phyloP scores from a whole-genome alignment of 2,797 vertebrate genomes.

The Sparidentex hasta region DNA sequence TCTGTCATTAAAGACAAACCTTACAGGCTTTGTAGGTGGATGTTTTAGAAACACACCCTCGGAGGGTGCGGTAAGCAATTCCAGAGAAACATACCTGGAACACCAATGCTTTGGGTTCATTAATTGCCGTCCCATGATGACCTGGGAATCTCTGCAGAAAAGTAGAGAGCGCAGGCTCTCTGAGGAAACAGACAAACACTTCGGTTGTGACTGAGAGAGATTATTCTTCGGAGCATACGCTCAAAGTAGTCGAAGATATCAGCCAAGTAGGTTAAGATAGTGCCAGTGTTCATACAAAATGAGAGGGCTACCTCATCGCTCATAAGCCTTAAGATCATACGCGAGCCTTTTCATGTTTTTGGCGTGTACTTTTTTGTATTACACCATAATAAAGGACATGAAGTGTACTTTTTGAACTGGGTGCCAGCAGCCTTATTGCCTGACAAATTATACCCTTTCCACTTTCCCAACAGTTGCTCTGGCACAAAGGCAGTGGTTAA shows the following conservation, averaged over 20 bases:
- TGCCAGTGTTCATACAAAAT: slow-evolving; percentile 9
- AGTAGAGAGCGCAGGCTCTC: no score
- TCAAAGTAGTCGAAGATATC: background rate
- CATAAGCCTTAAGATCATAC: slow-evolving; percentile 19
- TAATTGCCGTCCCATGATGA: no score
- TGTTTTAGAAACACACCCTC: no score
- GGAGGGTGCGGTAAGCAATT: no score
- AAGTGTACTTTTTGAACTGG: slow-evolving; percentile 49
- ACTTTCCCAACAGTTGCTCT: slow-evolving; percentile 45
- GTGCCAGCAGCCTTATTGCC: slow-evolving; percentile 49
- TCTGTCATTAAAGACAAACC: background rate
- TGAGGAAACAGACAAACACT: no score
- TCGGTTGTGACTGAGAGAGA: no score
- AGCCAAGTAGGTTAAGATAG: slow-evolving; percentile 6
- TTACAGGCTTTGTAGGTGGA: background rate
- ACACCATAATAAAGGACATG: slow-evolving; percentile 17
- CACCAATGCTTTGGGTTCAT: no score
- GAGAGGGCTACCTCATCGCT: slow-evolving; percentile 20
- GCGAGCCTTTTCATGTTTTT: slow-evolving; percentile 29
- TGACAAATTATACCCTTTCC: slow-evolving; percentile 63
- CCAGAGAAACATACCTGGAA: no score
- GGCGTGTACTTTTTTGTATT: slow-evolving; percentile 43
- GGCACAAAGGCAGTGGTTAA: slow-evolving; percentile 50
- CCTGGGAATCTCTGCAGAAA: no score
- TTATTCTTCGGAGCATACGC: no score